Evolutionary conservation across 2,888 invertebrate genomes (phyloP).

Genomic region (Brachypalpus laphriformis): DNA sequence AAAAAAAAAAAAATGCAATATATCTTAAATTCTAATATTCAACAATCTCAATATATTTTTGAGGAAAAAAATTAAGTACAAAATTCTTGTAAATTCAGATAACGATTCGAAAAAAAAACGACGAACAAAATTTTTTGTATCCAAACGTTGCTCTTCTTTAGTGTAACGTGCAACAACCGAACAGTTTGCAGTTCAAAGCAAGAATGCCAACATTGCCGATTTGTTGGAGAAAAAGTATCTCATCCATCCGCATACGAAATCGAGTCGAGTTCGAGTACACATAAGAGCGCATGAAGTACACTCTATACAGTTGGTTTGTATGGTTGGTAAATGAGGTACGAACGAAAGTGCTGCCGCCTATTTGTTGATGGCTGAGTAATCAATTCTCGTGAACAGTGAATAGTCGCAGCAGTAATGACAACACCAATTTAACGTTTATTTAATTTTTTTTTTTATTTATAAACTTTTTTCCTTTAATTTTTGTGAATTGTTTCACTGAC

Average conservation of each 20-base stretch:
- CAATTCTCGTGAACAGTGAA: slow-evolving; percentile 42
- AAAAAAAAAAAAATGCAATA: too few species aligned
- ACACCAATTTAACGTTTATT: slow-evolving; percentile 2
- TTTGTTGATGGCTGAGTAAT: slow-evolving; percentile 70
- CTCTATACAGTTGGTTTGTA: slow-evolving; percentile 8
- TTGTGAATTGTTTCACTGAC: slow-evolving; percentile 45
- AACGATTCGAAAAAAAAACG: slow-evolving; percentile 8
- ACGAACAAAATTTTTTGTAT: slow-evolving; percentile 33
- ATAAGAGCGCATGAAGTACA: neutral
- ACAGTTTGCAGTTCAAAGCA: slow-evolving; percentile 82
- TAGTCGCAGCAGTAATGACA: neutral
- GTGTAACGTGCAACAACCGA: slow-evolving; percentile 78
- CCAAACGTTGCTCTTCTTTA: slow-evolving; percentile 30
- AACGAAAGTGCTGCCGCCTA: slow-evolving; percentile 69
- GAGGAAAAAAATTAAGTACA: neutral
- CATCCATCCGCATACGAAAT: slow-evolving; percentile 43
- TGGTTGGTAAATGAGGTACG: slow-evolving; percentile 56
- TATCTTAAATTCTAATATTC: neutral
- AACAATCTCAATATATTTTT: neutral
- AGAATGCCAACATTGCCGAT: slow-evolving; percentile 82
- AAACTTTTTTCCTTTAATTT: slow-evolving; percentile 2
- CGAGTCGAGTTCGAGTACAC: slow-evolving; percentile 14
- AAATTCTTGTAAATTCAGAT: neutral
- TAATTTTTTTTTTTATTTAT: neutral
- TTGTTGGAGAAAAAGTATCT: slow-evolving; percentile 64